phyloP scores from a whole-genome alignment of 1,140 invertebrate species.

The Drosophila subpulchrella region DNA sequence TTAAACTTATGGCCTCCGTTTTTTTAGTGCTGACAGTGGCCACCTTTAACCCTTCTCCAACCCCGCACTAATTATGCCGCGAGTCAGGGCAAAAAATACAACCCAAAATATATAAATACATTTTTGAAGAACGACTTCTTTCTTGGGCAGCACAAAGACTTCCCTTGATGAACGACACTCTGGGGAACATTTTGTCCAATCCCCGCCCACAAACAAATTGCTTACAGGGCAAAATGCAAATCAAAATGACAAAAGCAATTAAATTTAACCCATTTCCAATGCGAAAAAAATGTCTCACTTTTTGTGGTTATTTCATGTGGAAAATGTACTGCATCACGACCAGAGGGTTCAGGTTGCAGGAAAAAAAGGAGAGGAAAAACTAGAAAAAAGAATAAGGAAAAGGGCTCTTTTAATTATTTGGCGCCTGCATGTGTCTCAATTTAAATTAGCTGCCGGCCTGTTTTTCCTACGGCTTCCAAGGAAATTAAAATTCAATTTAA shows the following conservation, averaged over 20 bases:
- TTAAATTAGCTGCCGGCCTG: constrained; percentile 71
- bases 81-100: constrained; percentile 20
- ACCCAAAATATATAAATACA: constrained; percentile 35
- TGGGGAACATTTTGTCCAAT: constrained; percentile 62
- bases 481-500: constrained; percentile 83
- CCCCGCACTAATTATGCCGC: constrained; percentile 62
- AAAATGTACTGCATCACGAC: constrained; percentile 83
- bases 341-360: constrained; percentile 2
- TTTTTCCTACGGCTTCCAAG: constrained; percentile 37
- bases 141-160: constrained; percentile 23
- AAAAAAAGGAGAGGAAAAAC: constrained; percentile 12
- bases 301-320: constrained; percentile 83
- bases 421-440: constrained; percentile 81
- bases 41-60: constrained; percentile 71
- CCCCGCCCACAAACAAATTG: constrained; percentile 62
- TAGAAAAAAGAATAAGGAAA: constrained; percentile 43
- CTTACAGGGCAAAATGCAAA: constrained; percentile 76
- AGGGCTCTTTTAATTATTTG: constrained; percentile 76
- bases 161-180: constrained; percentile 72
- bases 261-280: constrained; percentile 83
- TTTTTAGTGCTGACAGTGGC: constrained; percentile 56
- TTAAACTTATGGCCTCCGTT: constrained; percentile 51
- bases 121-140: constrained; percentile 68
- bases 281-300: constrained; percentile 60
- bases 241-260: constrained; percentile 83